These are phyloP conservation scores for Plodia interpunctella DNA, from an alignment of 1,140 invertebrate species.

Conservation along the genomic window DNA sequence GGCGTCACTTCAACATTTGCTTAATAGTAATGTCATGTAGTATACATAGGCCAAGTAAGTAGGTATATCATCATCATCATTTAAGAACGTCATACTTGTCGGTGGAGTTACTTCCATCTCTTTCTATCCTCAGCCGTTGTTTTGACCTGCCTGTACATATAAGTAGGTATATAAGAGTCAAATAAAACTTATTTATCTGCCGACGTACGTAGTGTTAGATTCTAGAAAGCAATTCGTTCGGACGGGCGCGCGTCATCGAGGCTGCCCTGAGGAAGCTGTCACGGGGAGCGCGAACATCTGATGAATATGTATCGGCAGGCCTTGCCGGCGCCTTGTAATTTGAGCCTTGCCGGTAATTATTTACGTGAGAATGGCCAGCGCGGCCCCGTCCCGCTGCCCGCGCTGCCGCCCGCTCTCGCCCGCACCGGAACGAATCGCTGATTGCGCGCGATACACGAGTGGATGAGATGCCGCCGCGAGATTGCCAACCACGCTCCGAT, in stretches of 20 bases:
- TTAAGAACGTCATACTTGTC: too few species aligned
- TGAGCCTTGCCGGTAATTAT: constrained; percentile 70
- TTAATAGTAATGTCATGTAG: too few species aligned
- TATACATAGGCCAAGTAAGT: too few species aligned
- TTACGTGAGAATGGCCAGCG: constrained; percentile 64
- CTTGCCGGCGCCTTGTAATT: constrained; percentile 71
- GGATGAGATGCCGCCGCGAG: constrained; percentile 43
- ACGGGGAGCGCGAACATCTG: constrained; percentile 61
- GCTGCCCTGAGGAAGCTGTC: constrained; percentile 66
- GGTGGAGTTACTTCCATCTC: too few species aligned
- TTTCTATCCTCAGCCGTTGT: too few species aligned
- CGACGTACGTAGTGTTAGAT: too few species aligned
- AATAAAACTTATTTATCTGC: too few species aligned
- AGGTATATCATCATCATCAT: too few species aligned
- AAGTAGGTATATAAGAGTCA: too few species aligned
- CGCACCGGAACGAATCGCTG: constrained; percentile 60
- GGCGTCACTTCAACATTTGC: too few species aligned
- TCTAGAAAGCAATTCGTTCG: constrained; percentile 6
- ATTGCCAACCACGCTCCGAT: constrained; percentile 52
- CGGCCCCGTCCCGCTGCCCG: constrained; percentile 16
- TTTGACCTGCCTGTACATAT: too few species aligned
- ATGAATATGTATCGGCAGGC: constrained; percentile 65
- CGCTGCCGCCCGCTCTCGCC: constrained; percentile 25
- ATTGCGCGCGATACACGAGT: constrained; percentile 46
- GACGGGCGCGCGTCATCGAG: constrained; percentile 8